Evolutionary conservation across 1,140 invertebrate genomes (phyloP).

Genomic region (Chionoecetes opilio): DNA sequence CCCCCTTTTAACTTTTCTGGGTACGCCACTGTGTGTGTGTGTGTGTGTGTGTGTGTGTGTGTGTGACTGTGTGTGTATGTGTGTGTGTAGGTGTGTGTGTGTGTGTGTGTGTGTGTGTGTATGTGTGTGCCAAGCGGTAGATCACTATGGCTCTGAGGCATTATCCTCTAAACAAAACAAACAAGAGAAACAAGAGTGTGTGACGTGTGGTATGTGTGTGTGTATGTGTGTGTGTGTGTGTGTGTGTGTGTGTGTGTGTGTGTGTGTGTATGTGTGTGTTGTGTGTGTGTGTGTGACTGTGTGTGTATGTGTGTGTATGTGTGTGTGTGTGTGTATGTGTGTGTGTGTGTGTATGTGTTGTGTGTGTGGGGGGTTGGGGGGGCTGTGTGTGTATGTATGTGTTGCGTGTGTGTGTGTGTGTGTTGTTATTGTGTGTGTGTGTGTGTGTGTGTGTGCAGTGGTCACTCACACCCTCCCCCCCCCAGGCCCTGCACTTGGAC

Average conservation of each 20-base stretch:
- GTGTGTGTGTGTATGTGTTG: conserved; percentile 20
- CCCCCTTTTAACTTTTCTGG: too few species aligned
- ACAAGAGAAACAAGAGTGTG: too few species aligned
- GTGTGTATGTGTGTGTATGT: not conserved
- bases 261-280: not conserved
- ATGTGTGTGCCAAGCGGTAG: too few species aligned
- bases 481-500: conserved; percentile 83
- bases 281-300: too few species aligned
- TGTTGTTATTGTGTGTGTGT: conserved; percentile 27
- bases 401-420: conserved; percentile 10
- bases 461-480: not conserved
- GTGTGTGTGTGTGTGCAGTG: not conserved
- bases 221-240: conserved; percentile 38
- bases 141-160: too few species aligned
- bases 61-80: too few species aligned
- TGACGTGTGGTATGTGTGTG: not conserved
- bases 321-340: conserved; percentile 12
- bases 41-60: too few species aligned
- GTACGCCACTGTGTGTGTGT: too few species aligned
- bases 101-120: too few species aligned
- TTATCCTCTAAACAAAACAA: too few species aligned
- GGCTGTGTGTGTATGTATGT: not conserved
- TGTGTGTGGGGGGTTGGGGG: not conserved
- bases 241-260: not conserved
- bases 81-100: too few species aligned